phyloP scores from a whole-genome alignment of 2,888 invertebrate species.

The Sminthurides aquaticus region DNA sequence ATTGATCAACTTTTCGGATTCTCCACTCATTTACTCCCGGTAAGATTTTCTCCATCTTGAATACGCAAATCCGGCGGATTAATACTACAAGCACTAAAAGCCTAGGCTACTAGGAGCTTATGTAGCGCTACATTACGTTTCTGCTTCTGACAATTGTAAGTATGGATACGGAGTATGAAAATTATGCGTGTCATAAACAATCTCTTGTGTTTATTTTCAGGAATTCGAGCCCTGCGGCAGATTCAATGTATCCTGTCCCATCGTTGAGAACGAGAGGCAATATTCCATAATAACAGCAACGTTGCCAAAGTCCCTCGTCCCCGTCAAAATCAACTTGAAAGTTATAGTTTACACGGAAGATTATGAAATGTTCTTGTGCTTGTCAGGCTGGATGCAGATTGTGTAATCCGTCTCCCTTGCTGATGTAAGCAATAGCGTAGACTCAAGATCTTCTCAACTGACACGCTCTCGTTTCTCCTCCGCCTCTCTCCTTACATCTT shows the following conservation, averaged over 20 bases:
- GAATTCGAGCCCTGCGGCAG: slow-evolving; percentile 17
- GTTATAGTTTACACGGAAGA: background rate
- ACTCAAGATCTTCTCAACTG: background rate
- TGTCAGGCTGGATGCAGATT: background rate
- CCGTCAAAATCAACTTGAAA: slow-evolving; percentile 8
- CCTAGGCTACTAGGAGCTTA: too few relatives aligned
- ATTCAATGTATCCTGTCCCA: slow-evolving; percentile 15
- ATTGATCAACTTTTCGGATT: slow-evolving; percentile 18
- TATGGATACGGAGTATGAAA: too few relatives aligned
- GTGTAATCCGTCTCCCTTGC: background rate
- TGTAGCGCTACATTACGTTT: too few relatives aligned
- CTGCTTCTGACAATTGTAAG: too few relatives aligned
- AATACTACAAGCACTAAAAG: too few relatives aligned
- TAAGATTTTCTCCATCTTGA: slow-evolving; percentile 3
- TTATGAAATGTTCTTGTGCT: background rate
- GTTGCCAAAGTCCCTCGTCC: slow-evolving; percentile 2
- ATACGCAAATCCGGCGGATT: too few relatives aligned
- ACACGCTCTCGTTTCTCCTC: background rate
- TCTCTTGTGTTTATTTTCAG: too few relatives aligned
- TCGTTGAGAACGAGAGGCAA: slow-evolving; percentile 2
- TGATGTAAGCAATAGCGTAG: too few relatives aligned
- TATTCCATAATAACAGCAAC: background rate
- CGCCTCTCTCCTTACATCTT: too few relatives aligned
- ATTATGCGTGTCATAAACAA: too few relatives aligned
- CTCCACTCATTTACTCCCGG: slow-evolving; percentile 12